These are phyloP conservation scores for Penaeus indicus DNA, from an alignment of 1,140 invertebrate species.

Conservation along the genomic window DNA sequence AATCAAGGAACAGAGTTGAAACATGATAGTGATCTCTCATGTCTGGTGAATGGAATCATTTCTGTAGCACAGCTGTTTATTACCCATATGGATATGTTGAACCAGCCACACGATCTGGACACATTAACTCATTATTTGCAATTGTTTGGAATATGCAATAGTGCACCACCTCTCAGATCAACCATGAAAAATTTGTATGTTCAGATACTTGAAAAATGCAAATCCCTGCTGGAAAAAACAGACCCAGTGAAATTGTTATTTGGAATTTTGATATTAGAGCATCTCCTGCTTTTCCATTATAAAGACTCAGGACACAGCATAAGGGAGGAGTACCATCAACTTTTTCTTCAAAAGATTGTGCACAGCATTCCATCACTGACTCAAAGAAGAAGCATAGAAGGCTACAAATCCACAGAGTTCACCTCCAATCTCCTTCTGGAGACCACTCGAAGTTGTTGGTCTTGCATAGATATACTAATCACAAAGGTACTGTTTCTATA, in stretches of 20 bases:
- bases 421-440: slow-evolving; percentile 33
- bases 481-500: slow-evolving; percentile 21
- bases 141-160: slow-evolving; percentile 19
- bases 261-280: slow-evolving; percentile 38
- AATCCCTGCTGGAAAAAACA: slow-evolving; percentile 1
- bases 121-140: slow-evolving; percentile 20
- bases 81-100: neutral
- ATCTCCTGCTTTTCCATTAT: slow-evolving; percentile 35
- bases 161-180: neutral
- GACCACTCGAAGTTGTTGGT: slow-evolving; percentile 44
- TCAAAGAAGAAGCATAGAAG: slow-evolving; percentile 37
- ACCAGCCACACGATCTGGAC: slow-evolving; percentile 33
- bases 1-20: neutral
- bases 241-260: slow-evolving; percentile 8
- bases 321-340: neutral
- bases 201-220: slow-evolving; percentile 15
- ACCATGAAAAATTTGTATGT: slow-evolving; percentile 15
- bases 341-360: neutral
- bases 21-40: neutral
- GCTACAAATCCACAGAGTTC: slow-evolving; percentile 4
- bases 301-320: neutral
- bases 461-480: slow-evolving; percentile 29
- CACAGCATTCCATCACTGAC: slow-evolving; percentile 7
- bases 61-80: slow-evolving; percentile 41
- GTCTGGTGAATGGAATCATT: slow-evolving; percentile 17